These are phyloP conservation scores for Mergus octosetaceus DNA, from an alignment of 2,797 vertebrate species.

Conservation along the genomic window DNA sequence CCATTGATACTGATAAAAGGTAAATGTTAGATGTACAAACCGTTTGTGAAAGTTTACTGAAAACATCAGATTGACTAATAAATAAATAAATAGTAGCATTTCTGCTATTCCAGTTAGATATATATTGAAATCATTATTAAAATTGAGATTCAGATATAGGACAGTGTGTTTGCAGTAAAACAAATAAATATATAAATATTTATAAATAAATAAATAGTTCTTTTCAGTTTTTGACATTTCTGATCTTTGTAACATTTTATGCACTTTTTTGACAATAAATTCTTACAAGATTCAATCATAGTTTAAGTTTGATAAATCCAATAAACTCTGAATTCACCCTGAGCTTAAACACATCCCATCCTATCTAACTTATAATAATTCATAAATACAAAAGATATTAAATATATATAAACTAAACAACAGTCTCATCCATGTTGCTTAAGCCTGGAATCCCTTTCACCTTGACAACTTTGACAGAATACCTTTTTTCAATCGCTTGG, in stretches of 20 bases:
- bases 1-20: background rate
- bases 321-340: background rate
- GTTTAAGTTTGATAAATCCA: background rate
- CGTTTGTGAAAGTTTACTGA: background rate
- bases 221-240: background rate
- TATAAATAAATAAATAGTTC: background rate
- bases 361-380: background rate
- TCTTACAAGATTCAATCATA: background rate
- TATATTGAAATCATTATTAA: background rate
- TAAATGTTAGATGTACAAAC: background rate
- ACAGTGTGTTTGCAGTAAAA: background rate
- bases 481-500: constrained; percentile 3
- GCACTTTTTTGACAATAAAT: background rate
- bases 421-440: background rate
- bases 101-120: background rate
- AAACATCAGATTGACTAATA: background rate
- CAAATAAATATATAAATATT: too few relatives aligned
- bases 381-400: background rate
- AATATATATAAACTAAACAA: background rate
- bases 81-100: background rate
- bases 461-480: background rate
- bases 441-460: background rate
- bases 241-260: background rate
- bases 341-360: background rate
- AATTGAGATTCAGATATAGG: background rate